Conservation (phyloP, 2,888 invertebrate genomes). For the Dasysyrphus tricinctus region DNA sequence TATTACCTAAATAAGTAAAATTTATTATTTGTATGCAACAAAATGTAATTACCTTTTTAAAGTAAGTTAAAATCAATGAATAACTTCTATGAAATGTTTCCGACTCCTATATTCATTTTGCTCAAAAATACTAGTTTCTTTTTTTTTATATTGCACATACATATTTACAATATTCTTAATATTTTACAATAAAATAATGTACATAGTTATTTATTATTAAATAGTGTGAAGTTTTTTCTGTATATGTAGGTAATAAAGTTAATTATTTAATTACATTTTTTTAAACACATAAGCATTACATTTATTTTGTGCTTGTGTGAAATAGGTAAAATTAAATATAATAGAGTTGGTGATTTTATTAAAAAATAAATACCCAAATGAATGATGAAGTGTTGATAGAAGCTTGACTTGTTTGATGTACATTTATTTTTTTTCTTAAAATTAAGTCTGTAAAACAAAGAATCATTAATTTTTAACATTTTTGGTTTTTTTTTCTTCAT, state of each 20-base stretch:
- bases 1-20: too few species aligned
- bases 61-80: neutral
- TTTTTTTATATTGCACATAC: neutral
- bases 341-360: too few species aligned
- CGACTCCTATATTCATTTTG: neutral
- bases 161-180: neutral
- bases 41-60: too few species aligned
- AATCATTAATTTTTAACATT: conserved; percentile 2
- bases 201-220: neutral
- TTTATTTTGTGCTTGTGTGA: neutral
- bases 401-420: conserved; percentile 24
- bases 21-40: too few species aligned
- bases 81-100: neutral
- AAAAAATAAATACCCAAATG: neutral
- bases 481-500: neutral
- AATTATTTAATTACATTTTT: neutral
- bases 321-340: neutral
- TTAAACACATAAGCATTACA: neutral
- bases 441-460: conserved; percentile 16
- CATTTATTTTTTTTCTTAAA: neutral
- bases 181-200: neutral
- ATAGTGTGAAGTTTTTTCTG: too few species aligned
- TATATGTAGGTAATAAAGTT: neutral
- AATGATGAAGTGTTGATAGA: conserved; percentile 30
- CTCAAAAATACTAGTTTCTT: neutral